Evolutionary conservation across 2,888 invertebrate species (phyloP).

Genomic region (Noctua janthe): DNA sequence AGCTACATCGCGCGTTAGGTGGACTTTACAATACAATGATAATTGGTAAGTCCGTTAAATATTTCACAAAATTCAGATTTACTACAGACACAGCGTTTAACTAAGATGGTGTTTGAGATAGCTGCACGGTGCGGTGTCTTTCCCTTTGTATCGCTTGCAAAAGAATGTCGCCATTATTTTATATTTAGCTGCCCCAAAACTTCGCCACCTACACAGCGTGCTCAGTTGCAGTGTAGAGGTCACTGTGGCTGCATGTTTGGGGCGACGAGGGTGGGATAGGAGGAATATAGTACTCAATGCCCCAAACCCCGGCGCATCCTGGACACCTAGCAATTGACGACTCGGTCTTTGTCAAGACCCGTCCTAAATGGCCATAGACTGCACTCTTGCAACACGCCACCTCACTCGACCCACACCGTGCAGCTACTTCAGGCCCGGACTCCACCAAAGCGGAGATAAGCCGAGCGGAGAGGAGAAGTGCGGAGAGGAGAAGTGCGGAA

Average conservation of each 20-base stretch:
- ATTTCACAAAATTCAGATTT: not conserved
- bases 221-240: not conserved
- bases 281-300: not conserved
- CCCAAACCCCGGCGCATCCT: not conserved
- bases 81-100: too few species aligned
- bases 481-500: too few species aligned
- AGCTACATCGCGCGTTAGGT: conserved; percentile 4
- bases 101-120: not conserved
- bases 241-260: not conserved
- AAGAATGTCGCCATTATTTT: not conserved
- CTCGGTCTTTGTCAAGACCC: not conserved
- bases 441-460: not conserved
- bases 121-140: not conserved
- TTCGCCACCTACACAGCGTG: too few species aligned
- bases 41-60: not conserved
- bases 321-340: not conserved
- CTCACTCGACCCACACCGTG: not conserved
- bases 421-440: not conserved
- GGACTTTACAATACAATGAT: conserved; percentile 20
- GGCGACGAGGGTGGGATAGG: not conserved
- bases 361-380: not conserved
- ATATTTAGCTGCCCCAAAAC: not conserved
- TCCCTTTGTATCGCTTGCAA: not conserved
- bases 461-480: too few species aligned
- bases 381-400: not conserved